Conservation (phyloP, 64 coral and sea anemone species). For the Actinia tenebrosa region DNA sequence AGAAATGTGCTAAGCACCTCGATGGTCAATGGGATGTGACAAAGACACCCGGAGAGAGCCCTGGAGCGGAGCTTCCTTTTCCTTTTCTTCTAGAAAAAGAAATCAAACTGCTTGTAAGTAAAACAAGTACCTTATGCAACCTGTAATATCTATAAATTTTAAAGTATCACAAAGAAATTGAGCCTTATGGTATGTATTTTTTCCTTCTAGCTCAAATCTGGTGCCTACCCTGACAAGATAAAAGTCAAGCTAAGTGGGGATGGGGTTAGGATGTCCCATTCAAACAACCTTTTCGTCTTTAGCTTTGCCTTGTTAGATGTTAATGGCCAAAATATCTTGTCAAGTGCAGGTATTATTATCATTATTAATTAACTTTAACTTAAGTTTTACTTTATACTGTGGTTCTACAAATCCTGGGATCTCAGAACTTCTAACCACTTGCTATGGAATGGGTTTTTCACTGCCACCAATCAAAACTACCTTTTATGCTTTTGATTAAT, state of each 20-base stretch:
- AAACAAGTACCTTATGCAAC: no score
- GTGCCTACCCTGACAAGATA: background rate
- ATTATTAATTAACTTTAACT: background rate
- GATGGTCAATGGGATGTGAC: slow-evolving; percentile 3
- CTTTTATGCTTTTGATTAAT: no score
- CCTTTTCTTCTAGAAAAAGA: slow-evolving; percentile 14
- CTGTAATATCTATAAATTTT: no score
- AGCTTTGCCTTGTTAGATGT: slow-evolving; percentile 12
- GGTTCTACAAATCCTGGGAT: no score
- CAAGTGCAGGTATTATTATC: slow-evolving; percentile 17
- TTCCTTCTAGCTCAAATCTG: background rate
- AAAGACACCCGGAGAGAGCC: slow-evolving; percentile 19
- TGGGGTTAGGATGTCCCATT: slow-evolving; percentile 24
- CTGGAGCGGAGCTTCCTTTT: slow-evolving; percentile 31
- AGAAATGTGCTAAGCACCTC: background rate
- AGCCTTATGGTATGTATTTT: background rate
- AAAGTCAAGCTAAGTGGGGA: slow-evolving; percentile 31
- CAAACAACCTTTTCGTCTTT: slow-evolving; percentile 10
- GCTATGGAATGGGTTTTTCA: no score
- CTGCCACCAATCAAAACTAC: no score
- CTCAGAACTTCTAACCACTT: no score
- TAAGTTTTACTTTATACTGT: no score
- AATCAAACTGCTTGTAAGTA: slow-evolving; percentile 7
- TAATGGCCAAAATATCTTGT: slow-evolving; percentile 19
- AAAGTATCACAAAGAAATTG: no score